Percentiles rank a stretch among this genome's conserved stretches.
Evolutionary conservation across 1,140 invertebrate genomes (phyloP).

Genomic region (Cepaea nemoralis): DNA sequence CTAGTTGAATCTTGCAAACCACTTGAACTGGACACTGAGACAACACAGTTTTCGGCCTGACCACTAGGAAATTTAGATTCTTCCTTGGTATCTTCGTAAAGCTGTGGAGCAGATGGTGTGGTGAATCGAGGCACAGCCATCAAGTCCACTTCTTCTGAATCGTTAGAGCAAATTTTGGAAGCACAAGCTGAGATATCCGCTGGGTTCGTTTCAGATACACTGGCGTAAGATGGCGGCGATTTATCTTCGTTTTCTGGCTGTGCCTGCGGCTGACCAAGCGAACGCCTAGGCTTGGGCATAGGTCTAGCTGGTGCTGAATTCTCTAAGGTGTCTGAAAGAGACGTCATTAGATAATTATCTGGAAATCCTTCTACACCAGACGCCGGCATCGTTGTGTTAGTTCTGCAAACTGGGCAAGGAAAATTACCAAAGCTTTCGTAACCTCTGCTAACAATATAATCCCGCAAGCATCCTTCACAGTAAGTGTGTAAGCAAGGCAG

Average conservation of each 20-base stretch:
- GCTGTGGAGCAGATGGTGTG: constrained; percentile 14
- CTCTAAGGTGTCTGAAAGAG: constrained; percentile 60
- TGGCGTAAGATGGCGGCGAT: neutral
- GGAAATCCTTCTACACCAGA: constrained; percentile 57
- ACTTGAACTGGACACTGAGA: neutral
- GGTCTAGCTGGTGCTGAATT: constrained; percentile 35
- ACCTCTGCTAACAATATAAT: constrained; percentile 55
- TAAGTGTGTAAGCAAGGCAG: constrained; percentile 68
- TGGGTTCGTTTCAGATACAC: constrained; percentile 16
- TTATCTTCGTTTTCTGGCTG: constrained; percentile 1
- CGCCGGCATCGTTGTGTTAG: constrained; percentile 49
- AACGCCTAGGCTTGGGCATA: constrained; percentile 44
- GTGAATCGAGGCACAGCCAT: constrained; percentile 10
- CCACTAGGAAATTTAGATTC: neutral
- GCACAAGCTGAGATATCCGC: neutral
- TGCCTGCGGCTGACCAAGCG: constrained; percentile 12
- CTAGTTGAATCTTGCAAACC: neutral
- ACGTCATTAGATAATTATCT: constrained; percentile 61
- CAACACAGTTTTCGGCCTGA: neutral
- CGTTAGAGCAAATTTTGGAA: constrained; percentile 32
- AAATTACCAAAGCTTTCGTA: constrained; percentile 54
- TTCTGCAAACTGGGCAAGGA: constrained; percentile 65
- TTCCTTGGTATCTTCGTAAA: neutral
- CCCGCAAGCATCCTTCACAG: constrained; percentile 62
- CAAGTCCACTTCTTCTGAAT: constrained; percentile 18